Evolutionary conservation across 2,888 invertebrate species (phyloP).

Genomic region (Ptychoptera contaminata): DNA sequence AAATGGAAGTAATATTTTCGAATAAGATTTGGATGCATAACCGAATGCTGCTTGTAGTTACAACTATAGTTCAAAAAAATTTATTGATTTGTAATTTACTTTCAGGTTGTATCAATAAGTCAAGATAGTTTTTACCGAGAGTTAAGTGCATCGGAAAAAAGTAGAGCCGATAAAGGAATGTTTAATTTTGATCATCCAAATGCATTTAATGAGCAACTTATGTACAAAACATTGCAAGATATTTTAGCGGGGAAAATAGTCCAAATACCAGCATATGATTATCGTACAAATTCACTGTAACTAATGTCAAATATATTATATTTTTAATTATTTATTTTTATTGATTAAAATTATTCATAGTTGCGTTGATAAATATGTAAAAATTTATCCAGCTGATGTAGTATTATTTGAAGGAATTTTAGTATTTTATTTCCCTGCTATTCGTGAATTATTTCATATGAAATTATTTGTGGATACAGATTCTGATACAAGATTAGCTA

Average conservation of each 20-base stretch:
- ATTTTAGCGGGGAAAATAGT: conserved; percentile 77
- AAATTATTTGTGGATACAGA: conserved; percentile 98
- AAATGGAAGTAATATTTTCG: no score
- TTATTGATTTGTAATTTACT: background rate
- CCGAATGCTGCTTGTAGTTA: no score
- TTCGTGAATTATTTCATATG: conserved; percentile 93
- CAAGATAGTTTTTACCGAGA: conserved; percentile 96
- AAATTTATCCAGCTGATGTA: conserved; percentile 91
- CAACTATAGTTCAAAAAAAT: no score
- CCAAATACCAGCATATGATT: conserved; percentile 87
- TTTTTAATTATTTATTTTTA: background rate
- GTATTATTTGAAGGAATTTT: conserved; percentile 96
- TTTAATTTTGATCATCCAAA: conserved; percentile 99
- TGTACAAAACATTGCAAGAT: conserved; percentile 62
- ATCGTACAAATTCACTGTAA: conserved; percentile 77
- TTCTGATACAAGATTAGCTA: conserved; percentile 89
- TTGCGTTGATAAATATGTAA: conserved; percentile 48
- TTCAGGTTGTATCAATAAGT: conserved; percentile 72
- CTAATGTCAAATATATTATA: conserved; percentile 6
- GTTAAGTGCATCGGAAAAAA: conserved; percentile 60
- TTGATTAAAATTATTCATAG: conserved; percentile 22
- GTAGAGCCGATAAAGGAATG: conserved; percentile 71
- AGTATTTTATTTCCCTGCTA: conserved; percentile 92
- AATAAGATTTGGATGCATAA: no score
- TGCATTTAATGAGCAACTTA: conserved; percentile 82